phyloP scores from a whole-genome alignment of 2,113 vertebrate species.

The Lampris incognitus region DNA sequence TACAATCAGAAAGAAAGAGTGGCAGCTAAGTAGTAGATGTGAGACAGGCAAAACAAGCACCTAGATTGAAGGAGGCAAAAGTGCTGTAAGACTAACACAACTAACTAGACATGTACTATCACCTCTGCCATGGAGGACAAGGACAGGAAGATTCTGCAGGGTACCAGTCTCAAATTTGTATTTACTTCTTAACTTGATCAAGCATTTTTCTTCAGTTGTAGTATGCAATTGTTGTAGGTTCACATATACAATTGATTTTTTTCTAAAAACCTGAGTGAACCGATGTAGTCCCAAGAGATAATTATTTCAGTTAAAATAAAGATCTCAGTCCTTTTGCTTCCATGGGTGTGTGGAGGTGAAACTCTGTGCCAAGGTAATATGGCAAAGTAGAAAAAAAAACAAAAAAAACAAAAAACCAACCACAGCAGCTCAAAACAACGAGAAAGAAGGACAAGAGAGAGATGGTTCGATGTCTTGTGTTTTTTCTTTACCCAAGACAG shows the following conservation, averaged over 20 bases:
- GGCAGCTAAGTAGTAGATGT: conserved; percentile 21
- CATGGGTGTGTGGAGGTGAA: conserved; percentile 68
- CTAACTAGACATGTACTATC: conserved; percentile 50
- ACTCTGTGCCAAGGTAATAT: conserved; percentile 43
- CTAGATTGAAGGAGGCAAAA: conserved; percentile 43
- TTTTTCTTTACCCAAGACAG: conserved; percentile 68
- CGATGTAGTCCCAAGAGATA: too few relatives aligned
- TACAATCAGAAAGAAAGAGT: conserved; percentile 36
- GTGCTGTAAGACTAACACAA: conserved; percentile 47
- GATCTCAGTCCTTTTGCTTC: conserved; percentile 59
- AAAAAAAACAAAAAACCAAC: conserved; percentile 21
- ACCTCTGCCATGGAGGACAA: conserved; percentile 69
- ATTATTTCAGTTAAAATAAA: not conserved
- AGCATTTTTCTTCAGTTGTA: not conserved
- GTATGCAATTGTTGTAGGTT: too few relatives aligned
- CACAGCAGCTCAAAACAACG: conserved; percentile 51
- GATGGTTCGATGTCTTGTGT: conserved; percentile 48
- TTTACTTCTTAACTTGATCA: not conserved
- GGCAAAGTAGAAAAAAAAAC: conserved; percentile 30
- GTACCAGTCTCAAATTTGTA: not conserved
- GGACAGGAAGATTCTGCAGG: not conserved
- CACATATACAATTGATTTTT: too few relatives aligned
- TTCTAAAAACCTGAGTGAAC: too few relatives aligned
- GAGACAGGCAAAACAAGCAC: conserved; percentile 38
- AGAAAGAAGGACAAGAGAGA: conserved; percentile 36